These are phyloP conservation scores for Drosophila burlai DNA, from an alignment of 1,140 invertebrate species.

Conservation along the genomic window DNA sequence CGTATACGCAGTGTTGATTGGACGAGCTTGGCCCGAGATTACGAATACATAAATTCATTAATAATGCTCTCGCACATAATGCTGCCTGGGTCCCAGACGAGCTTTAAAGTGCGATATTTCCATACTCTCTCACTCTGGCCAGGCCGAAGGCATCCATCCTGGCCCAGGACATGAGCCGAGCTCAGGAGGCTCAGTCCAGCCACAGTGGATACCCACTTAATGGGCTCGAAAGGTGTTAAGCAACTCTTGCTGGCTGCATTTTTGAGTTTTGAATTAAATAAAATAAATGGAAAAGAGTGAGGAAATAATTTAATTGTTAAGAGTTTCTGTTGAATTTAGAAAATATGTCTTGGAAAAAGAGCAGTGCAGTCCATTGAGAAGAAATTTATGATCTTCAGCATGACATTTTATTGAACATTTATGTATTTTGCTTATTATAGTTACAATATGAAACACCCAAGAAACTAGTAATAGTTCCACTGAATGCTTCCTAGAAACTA, in stretches of 20 bases:
- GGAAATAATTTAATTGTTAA: not conserved
- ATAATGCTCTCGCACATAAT: conserved; percentile 68
- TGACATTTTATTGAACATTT: too few relatives aligned
- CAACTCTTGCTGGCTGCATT: not conserved
- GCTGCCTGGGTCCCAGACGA: conserved; percentile 43
- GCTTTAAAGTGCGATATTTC: conserved; percentile 55
- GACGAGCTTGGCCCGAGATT: conserved; percentile 43
- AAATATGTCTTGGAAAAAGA: too few relatives aligned
- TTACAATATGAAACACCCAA: not conserved
- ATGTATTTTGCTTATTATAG: too few relatives aligned
- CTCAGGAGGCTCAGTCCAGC: conserved; percentile 11
- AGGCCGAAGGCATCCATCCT: conserved; percentile 10
- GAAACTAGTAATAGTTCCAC: not conserved
- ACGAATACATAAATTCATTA: conserved; percentile 72
- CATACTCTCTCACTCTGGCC: conserved; percentile 24
- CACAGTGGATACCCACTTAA: not conserved
- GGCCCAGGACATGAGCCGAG: not conserved
- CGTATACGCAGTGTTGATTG: conserved; percentile 23
- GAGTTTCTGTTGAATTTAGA: too few relatives aligned
- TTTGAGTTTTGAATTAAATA: not conserved
- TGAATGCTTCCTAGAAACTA: not conserved
- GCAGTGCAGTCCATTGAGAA: too few relatives aligned
- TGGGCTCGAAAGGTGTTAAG: too few relatives aligned
- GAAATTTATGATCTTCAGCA: too few relatives aligned
- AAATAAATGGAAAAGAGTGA: not conserved